Conservation (phyloP, 2,797 vertebrate genomes). For the Xerus rutilus region DNA sequence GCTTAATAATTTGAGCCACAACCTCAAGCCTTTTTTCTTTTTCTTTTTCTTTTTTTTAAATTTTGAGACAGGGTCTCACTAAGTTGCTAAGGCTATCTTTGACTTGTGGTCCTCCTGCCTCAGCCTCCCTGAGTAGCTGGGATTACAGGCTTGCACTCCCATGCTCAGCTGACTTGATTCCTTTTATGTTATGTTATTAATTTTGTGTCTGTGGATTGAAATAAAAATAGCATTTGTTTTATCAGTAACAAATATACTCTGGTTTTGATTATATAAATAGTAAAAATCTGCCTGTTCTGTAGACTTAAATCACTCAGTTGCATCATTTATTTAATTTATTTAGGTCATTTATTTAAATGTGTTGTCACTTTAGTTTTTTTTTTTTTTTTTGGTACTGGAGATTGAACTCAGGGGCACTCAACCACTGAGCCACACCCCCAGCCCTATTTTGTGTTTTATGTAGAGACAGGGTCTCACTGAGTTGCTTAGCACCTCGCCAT, state of each 20-base stretch:
- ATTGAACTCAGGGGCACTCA: too few relatives aligned
- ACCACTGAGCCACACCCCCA: too few relatives aligned
- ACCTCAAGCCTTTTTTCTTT: too few relatives aligned
- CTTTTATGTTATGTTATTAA: constrained; percentile 24
- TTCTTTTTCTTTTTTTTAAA: too few relatives aligned
- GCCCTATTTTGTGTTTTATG: too few relatives aligned
- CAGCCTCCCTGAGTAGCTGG: not conserved
- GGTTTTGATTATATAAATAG: constrained; percentile 48
- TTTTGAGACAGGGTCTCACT: not conserved
- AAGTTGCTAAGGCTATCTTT: not conserved
- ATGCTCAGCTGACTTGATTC: not conserved
- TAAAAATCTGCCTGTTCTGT: not conserved
- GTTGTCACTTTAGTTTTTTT: not conserved
- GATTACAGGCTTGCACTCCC: not conserved
- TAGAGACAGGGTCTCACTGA: too few relatives aligned
- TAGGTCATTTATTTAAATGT: constrained; percentile 26
- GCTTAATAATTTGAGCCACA: not conserved
- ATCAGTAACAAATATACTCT: constrained; percentile 10
- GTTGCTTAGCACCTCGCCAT: too few relatives aligned
- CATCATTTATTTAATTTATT: constrained; percentile 22
- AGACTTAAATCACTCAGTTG: not conserved
- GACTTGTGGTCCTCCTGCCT: not conserved
- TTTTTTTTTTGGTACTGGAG: too few relatives aligned
- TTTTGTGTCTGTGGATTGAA: constrained; percentile 52
- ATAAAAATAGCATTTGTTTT: constrained; percentile 4